Base-by-base conservation (phyloP, 2,113 vertebrate species). In the Arizona elegans region DNA sequence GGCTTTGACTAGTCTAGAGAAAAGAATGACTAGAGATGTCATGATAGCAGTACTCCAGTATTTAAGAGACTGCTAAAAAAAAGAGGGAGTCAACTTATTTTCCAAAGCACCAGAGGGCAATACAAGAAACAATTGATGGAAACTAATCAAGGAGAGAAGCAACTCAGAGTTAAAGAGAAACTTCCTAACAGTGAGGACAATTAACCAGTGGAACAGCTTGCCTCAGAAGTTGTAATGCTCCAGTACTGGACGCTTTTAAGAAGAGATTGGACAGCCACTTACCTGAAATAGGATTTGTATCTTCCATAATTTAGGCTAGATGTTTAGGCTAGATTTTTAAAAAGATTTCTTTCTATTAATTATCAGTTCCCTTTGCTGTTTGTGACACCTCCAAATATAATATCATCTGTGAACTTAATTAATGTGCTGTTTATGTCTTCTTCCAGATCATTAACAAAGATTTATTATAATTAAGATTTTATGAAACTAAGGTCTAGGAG, bases 381-480 rank as follows among this genome's bases (percentile, higher is more conserved):
- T 54, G 87, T 43, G 88, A 86, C 90, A 92, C 8, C 62, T 92
- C 62, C n/a, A 86, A 91, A 88, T 91, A 92, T 91, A 91, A 38
- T 91, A 91, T 94, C 81, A 92, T 92, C 90, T 91, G 62, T 94
- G 87, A 91, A 90, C 87, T 92, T 94, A 93, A 93, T 90, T 91
- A 90, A 87, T 91, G 86, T 93, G 92, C 26, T 91, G 38, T 95
- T 94, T 92, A 90, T 86, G 81, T 93, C 87, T 92, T 92, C 87
- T 93, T 94, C 55, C 86, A 92, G 87, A 70, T 94, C 81, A 94
- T 92, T 87, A 70, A 75, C 52, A 65, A 19, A 93, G 81, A 86
- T 91, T 58, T 88, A 91, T 94, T 90, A 70, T 92, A 91, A 93
- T 91, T 54, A 91, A 92, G 10, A 94, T 88, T 86, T 86, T 91